Percentiles rank a stretch among this genome's conserved stretches.
These are phyloP conservation scores for Camponotus floridanus DNA, from an alignment of 1,140 invertebrate species.

Conservation along the genomic window DNA sequence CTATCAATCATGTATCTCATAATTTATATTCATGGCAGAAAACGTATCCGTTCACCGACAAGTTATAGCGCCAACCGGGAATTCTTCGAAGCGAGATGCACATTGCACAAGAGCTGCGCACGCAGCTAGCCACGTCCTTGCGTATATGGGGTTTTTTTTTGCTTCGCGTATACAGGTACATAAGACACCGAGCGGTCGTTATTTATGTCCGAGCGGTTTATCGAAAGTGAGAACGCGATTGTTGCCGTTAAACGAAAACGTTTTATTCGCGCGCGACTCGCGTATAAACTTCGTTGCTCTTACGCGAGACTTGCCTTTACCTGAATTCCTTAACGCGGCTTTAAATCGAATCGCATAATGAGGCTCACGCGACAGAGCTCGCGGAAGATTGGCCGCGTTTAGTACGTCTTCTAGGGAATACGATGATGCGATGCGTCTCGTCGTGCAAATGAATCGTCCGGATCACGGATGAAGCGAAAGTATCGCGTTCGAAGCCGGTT, in stretches of 20 bases:
- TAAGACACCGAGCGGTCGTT: conserved; percentile 26
- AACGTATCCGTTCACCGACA: conserved; percentile 12
- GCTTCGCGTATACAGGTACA: not conserved
- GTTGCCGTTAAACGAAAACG: conserved; percentile 53
- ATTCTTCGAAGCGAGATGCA: not conserved
- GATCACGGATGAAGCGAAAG: conserved; percentile 25
- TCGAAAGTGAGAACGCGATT: conserved; percentile 59
- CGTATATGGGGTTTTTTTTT: not conserved
- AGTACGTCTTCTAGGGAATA: conserved; percentile 18
- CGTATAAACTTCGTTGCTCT: not conserved
- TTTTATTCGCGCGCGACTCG: conserved; percentile 3
- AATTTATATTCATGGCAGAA: not conserved
- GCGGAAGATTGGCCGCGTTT: conserved; percentile 27
- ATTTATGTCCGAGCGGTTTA: conserved; percentile 53
- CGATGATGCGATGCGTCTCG: not conserved
- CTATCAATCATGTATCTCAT: conserved; percentile 23
- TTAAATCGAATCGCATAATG: conserved; percentile 35
- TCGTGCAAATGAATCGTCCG: not conserved
- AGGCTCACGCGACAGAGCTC: conserved; percentile 23
- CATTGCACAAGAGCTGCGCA: not conserved
- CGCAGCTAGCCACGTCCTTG: not conserved
- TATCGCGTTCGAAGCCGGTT: conserved; percentile 46
- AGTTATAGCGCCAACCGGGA: conserved; percentile 1
- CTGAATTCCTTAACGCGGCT: conserved; percentile 20
- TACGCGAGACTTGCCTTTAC: conserved; percentile 1